Conservation (phyloP, 2,113 vertebrate species). For the Actenoides lindsayi region DNA sequence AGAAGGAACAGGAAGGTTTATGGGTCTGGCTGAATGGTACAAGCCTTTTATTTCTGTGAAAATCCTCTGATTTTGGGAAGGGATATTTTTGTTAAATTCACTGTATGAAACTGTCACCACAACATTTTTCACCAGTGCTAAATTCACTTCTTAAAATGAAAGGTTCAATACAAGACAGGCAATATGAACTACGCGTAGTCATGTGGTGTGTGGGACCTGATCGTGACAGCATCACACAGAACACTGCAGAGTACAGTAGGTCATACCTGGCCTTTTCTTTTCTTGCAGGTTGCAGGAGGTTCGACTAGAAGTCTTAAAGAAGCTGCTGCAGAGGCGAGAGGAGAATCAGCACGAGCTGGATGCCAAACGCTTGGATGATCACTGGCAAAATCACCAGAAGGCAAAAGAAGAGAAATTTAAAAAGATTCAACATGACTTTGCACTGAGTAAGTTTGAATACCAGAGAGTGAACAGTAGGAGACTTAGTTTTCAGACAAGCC, state of each 20-base stretch:
- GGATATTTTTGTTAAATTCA: not conserved
- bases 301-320: constrained; percentile 79
- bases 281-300: constrained; percentile 85
- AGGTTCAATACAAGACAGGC: not conserved
- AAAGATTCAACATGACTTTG: constrained; percentile 74
- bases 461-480: not conserved
- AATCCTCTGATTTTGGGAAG: not conserved
- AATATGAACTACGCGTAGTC: not conserved
- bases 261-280: not conserved
- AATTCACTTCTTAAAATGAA: not conserved
- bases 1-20: not conserved
- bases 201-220: not conserved
- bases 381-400: constrained; percentile 74
- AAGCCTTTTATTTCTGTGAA: not conserved
- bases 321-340: constrained; percentile 75
- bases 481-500: not conserved
- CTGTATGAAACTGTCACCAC: not conserved
- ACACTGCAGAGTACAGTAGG: not conserved
- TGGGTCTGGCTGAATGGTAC: not conserved
- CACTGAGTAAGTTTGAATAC: constrained; percentile 62
- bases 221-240: not conserved
- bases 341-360: constrained; percentile 72
- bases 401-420: constrained; percentile 76
- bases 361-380: constrained; percentile 66
- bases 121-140: not conserved